Conservation (phyloP, 2,888 invertebrate species). For the Blastobasis lacticolella region DNA sequence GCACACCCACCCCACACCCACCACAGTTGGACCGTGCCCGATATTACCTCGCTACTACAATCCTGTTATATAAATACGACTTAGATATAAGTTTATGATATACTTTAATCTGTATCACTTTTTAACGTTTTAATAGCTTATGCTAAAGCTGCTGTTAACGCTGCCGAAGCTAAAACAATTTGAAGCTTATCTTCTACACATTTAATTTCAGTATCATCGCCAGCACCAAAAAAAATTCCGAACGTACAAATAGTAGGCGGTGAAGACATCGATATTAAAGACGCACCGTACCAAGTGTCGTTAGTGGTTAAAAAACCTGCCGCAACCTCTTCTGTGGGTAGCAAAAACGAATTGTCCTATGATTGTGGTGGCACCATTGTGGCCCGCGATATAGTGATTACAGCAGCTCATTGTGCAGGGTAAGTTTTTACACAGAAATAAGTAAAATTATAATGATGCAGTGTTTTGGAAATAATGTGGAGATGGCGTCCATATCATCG, state of each 20-base stretch:
- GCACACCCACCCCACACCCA: too few relatives aligned
- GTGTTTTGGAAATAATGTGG: too few relatives aligned
- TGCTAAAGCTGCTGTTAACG: background rate
- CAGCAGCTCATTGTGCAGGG: constrained; percentile 75
- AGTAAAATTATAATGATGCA: too few relatives aligned
- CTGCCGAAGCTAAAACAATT: background rate
- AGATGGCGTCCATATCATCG: too few relatives aligned
- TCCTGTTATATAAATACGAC: background rate
- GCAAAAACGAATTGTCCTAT: constrained; percentile 27
- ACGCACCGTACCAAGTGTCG: constrained; percentile 67
- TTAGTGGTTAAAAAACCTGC: constrained; percentile 37
- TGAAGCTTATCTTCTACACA: background rate
- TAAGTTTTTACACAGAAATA: constrained; percentile 20
- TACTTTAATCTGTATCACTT: background rate
- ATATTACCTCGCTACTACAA: background rate
- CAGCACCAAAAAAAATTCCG: constrained; percentile 10
- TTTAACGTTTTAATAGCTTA: background rate
- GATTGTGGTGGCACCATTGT: constrained; percentile 74
- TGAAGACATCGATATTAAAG: constrained; percentile 51
- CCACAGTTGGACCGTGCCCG: too few relatives aligned
- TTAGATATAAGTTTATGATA: background rate
- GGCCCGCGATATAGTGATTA: constrained; percentile 59
- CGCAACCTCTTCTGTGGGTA: too few relatives aligned
- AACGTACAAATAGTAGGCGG: constrained; percentile 60
- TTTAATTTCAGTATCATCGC: background rate